Percentiles rank a stretch among this genome's conserved stretches.
Evolutionary conservation across 2,888 invertebrate species (phyloP).

Genomic region (Megastigmus dorsalis): DNA sequence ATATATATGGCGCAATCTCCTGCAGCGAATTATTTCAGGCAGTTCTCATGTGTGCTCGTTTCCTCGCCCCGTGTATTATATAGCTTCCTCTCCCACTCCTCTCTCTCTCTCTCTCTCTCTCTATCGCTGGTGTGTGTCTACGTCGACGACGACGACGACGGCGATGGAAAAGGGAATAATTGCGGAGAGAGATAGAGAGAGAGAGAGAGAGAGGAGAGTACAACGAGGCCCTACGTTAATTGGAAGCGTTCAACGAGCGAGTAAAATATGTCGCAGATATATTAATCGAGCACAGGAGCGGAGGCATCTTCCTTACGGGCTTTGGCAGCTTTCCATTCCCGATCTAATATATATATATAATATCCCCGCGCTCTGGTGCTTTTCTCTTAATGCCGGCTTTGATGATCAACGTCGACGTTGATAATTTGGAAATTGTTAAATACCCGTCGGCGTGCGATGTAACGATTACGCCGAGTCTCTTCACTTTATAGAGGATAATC

Average conservation of each 20-base stretch:
- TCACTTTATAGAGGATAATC: no score
- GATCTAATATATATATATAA: no score
- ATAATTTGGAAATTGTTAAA: constrained; percentile 15
- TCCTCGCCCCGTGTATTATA: no score
- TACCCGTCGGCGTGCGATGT: background rate
- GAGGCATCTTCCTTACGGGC: background rate
- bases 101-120: background rate
- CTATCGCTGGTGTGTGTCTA: background rate
- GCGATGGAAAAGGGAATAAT: constrained; percentile 30
- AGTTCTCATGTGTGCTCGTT: background rate
- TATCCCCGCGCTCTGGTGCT: no score
- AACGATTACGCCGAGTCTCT: constrained; percentile 1
- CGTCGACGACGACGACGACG: background rate
- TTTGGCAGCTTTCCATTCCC: background rate
- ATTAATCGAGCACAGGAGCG: constrained; percentile 9
- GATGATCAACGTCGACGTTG: background rate
- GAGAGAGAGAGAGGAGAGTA: background rate
- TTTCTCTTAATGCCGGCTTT: constrained; percentile 11
- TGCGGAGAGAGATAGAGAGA: background rate
- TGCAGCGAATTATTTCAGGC: constrained; percentile 40
- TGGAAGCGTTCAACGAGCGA: background rate
- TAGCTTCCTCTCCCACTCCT: background rate
- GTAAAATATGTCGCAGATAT: constrained; percentile 19
- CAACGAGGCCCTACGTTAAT: constrained; percentile 7
- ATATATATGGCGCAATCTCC: constrained; percentile 33